Base-by-base conservation (phyloP, 2,113 vertebrate genomes). In the Parotia lawesii region DNA sequence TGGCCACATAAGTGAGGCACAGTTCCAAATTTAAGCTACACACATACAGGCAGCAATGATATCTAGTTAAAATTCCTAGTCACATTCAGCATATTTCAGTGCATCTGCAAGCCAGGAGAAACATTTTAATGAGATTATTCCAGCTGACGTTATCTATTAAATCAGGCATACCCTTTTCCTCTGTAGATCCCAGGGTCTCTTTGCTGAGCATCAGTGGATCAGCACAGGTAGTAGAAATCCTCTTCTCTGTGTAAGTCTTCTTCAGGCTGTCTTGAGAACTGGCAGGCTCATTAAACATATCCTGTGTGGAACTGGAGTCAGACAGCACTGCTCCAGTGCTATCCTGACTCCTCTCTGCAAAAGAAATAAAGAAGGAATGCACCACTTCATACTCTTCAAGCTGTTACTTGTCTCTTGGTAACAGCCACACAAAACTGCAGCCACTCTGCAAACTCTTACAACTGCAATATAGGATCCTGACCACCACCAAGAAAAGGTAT, bases 301-400 rank as follows among this genome's bases (percentile, higher is more conserved):
- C 99, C 97, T 99, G 99, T 9, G 99, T 99, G 35, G 99, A 99
- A 97, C 98, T 99, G 96, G 99, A 99, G 96, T 99, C 99, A 8
- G 99, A 99, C 38, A 99, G 98, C 47, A 99, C 97, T 33, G 98
- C 98, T 12, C 98, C 98, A 35, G 98, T 98, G 84, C 99, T 99
- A 96, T 99, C 99, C 97, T 99, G 99, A 97, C 99, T 99, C 95
- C 99, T 98, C 82, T 99, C 99, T 99, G 97, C 65, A 88, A 92
- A 94, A 94, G 76, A 83, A 69, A 96, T n/a, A 95, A 67, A 90
- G 77, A 60, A 88, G 66, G 66, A 95, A 92, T 93, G 70, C 20
- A 84, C 23, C 87, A 38, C 22, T 81, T 89, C 89, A 48, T 15
- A 45, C 70, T 48, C 35, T 13, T 38, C 56, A 88, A 44, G 71